Percentiles rank a stretch among this genome's conserved stretches.
Conservation (phyloP, 2,113 vertebrate species). For the Psittacula cyanocephala region DNA sequence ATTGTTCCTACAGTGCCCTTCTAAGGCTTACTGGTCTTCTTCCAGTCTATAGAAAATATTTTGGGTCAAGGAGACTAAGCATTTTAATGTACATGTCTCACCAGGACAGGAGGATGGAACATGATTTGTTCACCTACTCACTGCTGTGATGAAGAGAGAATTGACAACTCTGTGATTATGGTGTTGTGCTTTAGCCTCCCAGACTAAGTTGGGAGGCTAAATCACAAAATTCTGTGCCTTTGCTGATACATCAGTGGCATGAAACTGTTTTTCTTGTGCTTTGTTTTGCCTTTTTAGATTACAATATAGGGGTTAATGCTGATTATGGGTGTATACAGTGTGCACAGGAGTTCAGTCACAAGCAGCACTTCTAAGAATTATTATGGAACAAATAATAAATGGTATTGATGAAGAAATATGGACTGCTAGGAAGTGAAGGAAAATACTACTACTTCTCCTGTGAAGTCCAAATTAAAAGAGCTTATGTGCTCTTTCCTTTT, state of each 20-base stretch:
- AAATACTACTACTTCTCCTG: background rate
- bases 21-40: background rate
- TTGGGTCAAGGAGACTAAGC: background rate
- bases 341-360: background rate
- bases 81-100: background rate
- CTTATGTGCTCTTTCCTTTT: background rate
- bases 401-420: background rate
- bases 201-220: background rate
- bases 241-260: background rate
- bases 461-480: slow-evolving; percentile 12
- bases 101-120: background rate
- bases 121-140: background rate
- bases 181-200: background rate
- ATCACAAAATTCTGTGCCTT: background rate
- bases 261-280: background rate
- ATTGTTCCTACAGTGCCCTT: background rate
- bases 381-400: background rate
- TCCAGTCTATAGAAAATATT: background rate
- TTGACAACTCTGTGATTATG: background rate
- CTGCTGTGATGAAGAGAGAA: background rate
- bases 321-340: background rate
- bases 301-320: background rate
- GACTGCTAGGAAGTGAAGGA: background rate
- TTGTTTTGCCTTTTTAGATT: background rate
- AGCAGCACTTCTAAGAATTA: background rate